phyloP scores from a whole-genome alignment of 2,797 vertebrate genomes.

The Sebastes umbrosus region DNA sequence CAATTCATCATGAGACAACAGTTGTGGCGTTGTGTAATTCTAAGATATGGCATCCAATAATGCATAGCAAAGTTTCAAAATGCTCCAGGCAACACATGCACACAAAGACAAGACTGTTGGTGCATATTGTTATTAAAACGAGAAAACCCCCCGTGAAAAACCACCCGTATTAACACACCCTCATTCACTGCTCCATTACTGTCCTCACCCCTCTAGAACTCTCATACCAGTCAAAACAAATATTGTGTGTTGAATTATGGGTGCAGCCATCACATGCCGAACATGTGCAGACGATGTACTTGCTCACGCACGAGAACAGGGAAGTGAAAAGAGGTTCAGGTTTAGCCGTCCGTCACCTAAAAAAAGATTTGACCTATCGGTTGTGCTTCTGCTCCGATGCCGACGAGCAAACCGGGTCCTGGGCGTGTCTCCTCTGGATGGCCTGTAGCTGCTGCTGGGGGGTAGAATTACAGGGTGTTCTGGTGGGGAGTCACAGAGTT shows the following conservation, averaged over 20 bases:
- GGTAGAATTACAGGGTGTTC: conserved; percentile 52
- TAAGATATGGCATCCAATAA: too few relatives aligned
- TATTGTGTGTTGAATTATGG: not conserved
- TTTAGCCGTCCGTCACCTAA: not conserved
- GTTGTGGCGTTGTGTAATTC: too few relatives aligned
- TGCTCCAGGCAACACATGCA: not conserved
- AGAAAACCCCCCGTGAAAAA: not conserved
- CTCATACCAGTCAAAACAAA: not conserved
- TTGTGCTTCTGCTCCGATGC: not conserved
- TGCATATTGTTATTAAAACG: not conserved
- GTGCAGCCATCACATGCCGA: not conserved
- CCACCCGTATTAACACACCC: not conserved
- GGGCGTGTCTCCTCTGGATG: conserved; percentile 5
- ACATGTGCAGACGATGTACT: not conserved
- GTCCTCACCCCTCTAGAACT: not conserved
- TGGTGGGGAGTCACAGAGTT: conserved; percentile 16
- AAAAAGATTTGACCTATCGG: conserved; percentile 19
- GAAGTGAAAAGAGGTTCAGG: conserved; percentile 6
- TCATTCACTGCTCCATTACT: not conserved
- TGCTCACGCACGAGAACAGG: not conserved
- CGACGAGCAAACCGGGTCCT: not conserved
- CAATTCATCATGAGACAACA: too few relatives aligned
- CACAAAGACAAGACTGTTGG: too few relatives aligned
- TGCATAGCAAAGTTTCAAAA: not conserved
- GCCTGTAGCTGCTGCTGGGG: conserved; percentile 11